Conservation (phyloP, 2,888 invertebrate genomes). For the Lamproptera curius region DNA sequence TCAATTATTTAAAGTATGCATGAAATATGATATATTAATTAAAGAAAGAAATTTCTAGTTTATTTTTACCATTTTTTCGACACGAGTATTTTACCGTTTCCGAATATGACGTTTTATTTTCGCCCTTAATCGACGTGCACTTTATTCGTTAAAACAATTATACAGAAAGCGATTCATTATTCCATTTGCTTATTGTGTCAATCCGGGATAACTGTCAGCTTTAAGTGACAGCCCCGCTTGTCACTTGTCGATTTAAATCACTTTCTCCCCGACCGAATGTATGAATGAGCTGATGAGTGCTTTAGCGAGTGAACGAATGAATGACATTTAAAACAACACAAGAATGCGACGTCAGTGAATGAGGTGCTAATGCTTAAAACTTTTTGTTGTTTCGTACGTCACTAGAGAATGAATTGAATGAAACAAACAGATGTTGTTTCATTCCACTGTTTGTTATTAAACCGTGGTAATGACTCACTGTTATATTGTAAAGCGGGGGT, state of each 20-base stretch:
- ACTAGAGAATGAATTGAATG: background rate
- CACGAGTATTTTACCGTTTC: too few species aligned
- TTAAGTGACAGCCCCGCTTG: constrained; percentile 7
- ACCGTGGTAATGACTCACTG: constrained; percentile 8
- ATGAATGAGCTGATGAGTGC: background rate
- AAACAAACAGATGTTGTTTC: constrained; percentile 9
- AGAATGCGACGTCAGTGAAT: constrained; percentile 2
- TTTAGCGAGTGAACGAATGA: background rate
- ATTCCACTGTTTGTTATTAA: constrained; percentile 9
- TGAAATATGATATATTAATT: too few species aligned
- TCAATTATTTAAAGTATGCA: background rate
- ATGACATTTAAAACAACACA: background rate
- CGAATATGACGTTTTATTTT: too few species aligned
- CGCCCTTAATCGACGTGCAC: too few species aligned
- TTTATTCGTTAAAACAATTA: background rate
- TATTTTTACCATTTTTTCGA: too few species aligned
- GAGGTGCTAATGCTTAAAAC: constrained; percentile 9
- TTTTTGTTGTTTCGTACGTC: constrained; percentile 2
- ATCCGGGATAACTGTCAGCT: background rate
- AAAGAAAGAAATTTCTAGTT: too few species aligned
- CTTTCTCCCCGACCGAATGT: constrained; percentile 1
- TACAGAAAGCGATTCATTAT: background rate
- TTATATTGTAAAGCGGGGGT: background rate
- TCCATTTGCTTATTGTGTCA: background rate
- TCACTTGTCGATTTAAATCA: constrained; percentile 2